Conservation (phyloP, 2,113 vertebrate genomes). For the Zootoca vivipara region DNA sequence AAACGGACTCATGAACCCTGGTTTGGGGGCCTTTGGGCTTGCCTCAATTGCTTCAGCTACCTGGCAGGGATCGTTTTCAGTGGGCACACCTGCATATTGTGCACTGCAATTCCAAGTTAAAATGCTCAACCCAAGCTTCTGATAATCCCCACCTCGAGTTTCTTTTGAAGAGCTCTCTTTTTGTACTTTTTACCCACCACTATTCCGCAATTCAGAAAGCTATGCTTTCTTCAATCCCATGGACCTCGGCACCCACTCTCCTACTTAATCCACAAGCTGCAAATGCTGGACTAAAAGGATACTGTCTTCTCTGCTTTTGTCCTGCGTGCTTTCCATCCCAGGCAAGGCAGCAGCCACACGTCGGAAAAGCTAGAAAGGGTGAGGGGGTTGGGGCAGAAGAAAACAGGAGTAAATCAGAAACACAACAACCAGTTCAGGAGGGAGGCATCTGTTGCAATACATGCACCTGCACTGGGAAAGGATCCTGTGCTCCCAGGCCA, state of each 20-base stretch:
- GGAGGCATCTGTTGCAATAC: background rate
- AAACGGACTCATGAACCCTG: background rate
- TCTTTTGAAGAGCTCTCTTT: background rate
- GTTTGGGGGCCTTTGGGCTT: background rate
- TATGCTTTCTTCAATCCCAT: background rate
- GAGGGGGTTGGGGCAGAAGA: slow-evolving; percentile 21
- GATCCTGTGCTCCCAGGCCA: rapidly evolving
- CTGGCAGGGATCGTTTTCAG: background rate
- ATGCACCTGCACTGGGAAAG: background rate
- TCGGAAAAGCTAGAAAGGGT: slow-evolving; percentile 89
- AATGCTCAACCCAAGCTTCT: background rate
- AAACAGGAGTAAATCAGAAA: slow-evolving; percentile 32
- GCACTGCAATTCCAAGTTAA: background rate
- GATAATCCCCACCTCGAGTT: background rate
- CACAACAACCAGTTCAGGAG: rapidly evolving
- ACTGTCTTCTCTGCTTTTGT: slow-evolving; percentile 99
- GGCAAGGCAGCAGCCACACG: slow-evolving; percentile 97
- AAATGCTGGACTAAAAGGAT: slow-evolving; percentile 81
- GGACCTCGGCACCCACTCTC: too few species aligned
- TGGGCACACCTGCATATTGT: too few species aligned
- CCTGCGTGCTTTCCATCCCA: slow-evolving; percentile 98
- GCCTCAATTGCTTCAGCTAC: background rate
- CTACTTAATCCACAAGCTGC: background rate
- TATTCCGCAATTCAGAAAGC: background rate
- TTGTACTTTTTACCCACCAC: background rate